Conservation (phyloP, 2,888 invertebrate species). For the Cantharis flavilabris region DNA sequence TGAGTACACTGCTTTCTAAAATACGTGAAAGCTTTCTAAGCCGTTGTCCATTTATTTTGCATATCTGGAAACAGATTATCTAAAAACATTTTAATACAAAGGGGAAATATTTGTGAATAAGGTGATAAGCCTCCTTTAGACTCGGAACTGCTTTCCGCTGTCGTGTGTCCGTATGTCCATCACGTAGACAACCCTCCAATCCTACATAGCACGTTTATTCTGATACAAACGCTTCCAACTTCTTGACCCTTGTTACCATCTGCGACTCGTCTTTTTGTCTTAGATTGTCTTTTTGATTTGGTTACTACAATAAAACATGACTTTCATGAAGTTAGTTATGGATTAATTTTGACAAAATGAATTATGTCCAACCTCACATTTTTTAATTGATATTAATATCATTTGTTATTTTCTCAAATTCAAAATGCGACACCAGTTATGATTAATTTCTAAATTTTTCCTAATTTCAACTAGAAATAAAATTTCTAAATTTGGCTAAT, state of each 20-base stretch:
- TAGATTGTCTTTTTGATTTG: neutral
- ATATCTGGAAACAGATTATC: conserved; percentile 22
- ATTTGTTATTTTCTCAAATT: no score
- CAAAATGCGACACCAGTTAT: no score
- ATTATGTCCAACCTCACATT: neutral
- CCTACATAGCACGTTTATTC: conserved; percentile 41
- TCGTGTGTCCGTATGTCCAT: conserved; percentile 52
- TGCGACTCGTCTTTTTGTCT: conserved; percentile 31
- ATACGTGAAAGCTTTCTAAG: neutral
- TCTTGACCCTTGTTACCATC: conserved; percentile 34
- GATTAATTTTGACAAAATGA: neutral
- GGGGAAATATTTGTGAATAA: conserved; percentile 41
- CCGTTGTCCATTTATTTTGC: conserved; percentile 11
- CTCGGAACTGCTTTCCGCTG: conserved; percentile 45
- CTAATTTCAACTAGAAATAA: no score
- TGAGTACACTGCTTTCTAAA: neutral
- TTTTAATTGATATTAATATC: no score
- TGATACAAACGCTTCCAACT: conserved; percentile 47
- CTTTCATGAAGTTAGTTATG: neutral
- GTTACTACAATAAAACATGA: neutral
- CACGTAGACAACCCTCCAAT: conserved; percentile 47
- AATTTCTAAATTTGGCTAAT: no score
- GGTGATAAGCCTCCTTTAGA: conserved; percentile 45
- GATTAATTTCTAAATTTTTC: no score
- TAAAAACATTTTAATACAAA: conserved; percentile 34